Evolutionary conservation across 2,888 invertebrate species (phyloP).

Genomic region (Ischnus inquisitorius): DNA sequence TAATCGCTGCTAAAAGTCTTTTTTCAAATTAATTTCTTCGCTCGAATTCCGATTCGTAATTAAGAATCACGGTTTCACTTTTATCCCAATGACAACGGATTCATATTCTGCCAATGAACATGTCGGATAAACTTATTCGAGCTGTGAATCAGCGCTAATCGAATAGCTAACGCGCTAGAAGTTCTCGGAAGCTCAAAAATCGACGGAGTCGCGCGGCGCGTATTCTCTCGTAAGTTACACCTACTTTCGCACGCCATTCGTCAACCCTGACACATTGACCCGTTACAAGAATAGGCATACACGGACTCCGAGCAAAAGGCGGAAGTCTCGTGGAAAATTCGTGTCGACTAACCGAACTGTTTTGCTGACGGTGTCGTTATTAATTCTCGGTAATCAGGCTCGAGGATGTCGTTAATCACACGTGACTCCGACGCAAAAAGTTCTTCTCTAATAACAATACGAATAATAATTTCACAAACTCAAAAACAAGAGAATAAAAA

Average conservation of each 20-base stretch:
- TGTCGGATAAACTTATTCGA: neutral
- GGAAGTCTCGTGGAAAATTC: constrained; percentile 60
- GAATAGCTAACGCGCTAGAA: neutral
- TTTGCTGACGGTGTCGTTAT: neutral
- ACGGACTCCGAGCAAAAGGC: constrained; percentile 6
- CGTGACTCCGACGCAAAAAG: no score
- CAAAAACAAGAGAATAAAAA: no score
- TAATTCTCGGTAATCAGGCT: constrained; percentile 12
- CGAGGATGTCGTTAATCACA: no score
- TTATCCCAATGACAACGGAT: neutral
- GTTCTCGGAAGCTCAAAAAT: neutral
- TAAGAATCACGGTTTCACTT: neutral
- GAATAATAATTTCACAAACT: no score
- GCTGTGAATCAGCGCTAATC: neutral
- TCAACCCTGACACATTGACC: constrained; percentile 80
- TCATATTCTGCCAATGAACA: neutral
- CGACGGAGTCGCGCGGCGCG: neutral
- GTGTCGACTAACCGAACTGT: constrained; percentile 51
- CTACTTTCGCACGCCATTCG: constrained; percentile 65
- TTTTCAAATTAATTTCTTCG: neutral
- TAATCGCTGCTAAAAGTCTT: neutral
- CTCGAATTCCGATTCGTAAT: neutral
- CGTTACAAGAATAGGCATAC: constrained; percentile 75
- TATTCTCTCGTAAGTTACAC: constrained; percentile 17
- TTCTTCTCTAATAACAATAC: no score